Conservation (phyloP, 1,140 invertebrate genomes). For the Drosophila burlai region DNA sequence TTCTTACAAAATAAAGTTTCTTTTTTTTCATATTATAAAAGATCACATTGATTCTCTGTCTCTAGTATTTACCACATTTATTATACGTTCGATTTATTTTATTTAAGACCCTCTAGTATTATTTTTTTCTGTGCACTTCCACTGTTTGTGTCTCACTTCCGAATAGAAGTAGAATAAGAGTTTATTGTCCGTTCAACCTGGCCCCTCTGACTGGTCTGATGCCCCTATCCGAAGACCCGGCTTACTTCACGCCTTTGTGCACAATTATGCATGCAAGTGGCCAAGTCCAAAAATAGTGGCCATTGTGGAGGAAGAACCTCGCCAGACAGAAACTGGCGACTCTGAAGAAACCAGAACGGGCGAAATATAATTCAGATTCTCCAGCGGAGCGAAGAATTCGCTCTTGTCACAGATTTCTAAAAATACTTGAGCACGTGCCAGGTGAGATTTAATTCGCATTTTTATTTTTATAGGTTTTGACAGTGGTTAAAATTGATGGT, state of each 20-base stretch:
- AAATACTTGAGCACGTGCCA: conserved; percentile 14
- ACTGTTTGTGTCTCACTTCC: conserved; percentile 44
- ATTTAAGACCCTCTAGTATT: not conserved
- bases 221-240: conserved; percentile 5
- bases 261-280: conserved; percentile 81
- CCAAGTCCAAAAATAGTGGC: conserved; percentile 74
- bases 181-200: conserved; percentile 71
- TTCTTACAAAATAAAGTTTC: too few species aligned
- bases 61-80: not conserved
- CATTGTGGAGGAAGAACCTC: conserved; percentile 55
- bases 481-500: conserved; percentile 14
- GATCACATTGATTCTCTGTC: too few species aligned
- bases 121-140: not conserved
- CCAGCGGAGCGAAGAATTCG: conserved; percentile 20
- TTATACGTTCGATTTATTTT: not conserved
- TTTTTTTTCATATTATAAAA: not conserved
- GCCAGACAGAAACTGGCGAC: conserved; percentile 19
- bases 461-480: conserved; percentile 1
- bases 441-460: conserved; percentile 19
- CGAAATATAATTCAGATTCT: conserved; percentile 6
- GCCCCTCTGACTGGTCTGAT: conserved; percentile 10
- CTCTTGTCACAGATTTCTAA: conserved; percentile 35
- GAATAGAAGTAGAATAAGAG: conserved; percentile 74
- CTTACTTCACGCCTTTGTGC: conserved; percentile 75
- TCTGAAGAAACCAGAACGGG: conserved; percentile 21